phyloP scores from a whole-genome alignment of 2,888 invertebrate genomes.

The Drosophila subquinaria region DNA sequence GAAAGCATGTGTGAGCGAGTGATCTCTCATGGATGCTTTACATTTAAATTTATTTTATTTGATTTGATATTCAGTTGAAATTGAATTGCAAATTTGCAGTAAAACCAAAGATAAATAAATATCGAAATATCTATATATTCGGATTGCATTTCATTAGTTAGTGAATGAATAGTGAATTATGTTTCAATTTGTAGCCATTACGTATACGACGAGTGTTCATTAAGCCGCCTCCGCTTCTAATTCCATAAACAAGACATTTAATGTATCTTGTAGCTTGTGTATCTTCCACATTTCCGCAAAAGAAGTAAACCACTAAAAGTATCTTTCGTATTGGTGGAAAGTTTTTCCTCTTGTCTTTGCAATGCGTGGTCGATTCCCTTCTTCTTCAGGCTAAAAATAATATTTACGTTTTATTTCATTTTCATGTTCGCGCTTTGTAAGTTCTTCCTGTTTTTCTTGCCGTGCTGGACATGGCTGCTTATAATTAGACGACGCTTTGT shows the following conservation, averaged over 20 bases:
- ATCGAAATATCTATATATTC: conserved; percentile 28
- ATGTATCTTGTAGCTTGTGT: conserved; percentile 33
- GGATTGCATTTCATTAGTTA: conserved; percentile 69
- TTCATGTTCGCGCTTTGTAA: conserved; percentile 53
- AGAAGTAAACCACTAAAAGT: conserved; percentile 24
- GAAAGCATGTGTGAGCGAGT: conserved; percentile 13
- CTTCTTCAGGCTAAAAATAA: conserved; percentile 65
- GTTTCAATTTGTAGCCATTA: conserved; percentile 67
- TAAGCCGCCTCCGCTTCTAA: conserved; percentile 36
- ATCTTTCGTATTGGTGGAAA: conserved; percentile 22
- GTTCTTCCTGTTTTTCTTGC: conserved; percentile 45
- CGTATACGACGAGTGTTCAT: conserved; percentile 55
- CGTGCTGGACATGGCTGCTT: conserved; percentile 47
- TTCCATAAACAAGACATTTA: conserved; percentile 43
- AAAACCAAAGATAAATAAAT: conserved; percentile 61
- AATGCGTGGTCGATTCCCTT: conserved; percentile 17
- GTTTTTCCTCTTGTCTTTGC: conserved; percentile 20
- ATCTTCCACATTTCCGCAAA: conserved; percentile 28
- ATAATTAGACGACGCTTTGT: conserved; percentile 69
- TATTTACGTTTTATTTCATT: conserved; percentile 71
- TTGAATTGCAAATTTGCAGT: conserved; percentile 78
- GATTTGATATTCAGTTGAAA: conserved; percentile 56
- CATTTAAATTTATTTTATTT: conserved; percentile 48
- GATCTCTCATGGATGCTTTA: conserved; percentile 28
- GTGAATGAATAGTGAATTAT: conserved; percentile 60